Evolutionary conservation across 2,113 vertebrate species (phyloP).

Genomic region (Plestiodon gilberti): DNA sequence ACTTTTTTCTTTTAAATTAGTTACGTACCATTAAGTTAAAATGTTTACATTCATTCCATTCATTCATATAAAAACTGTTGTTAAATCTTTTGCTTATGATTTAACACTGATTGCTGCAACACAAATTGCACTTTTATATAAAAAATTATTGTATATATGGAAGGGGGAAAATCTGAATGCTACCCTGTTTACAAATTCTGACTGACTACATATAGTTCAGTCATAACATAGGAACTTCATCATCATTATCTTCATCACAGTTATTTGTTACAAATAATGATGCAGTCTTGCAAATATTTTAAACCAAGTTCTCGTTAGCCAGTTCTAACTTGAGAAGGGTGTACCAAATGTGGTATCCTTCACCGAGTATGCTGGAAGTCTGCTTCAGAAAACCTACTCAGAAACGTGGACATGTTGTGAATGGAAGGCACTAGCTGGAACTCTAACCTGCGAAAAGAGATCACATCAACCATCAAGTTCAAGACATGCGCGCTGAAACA

Average conservation of each 20-base stretch:
- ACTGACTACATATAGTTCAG: constrained; percentile 68
- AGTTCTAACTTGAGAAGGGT: constrained; percentile 55
- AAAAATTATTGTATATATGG: constrained; percentile 81
- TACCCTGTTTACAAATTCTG: constrained; percentile 92
- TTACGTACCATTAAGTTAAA: constrained; percentile 92
- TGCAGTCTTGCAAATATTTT: constrained; percentile 64
- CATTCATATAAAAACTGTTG: constrained; percentile 80
- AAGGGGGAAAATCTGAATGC: constrained; percentile 83
- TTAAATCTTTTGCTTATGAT: constrained; percentile 89
- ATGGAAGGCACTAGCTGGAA: not conserved
- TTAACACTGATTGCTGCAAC: constrained; percentile 90
- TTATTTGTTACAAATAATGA: constrained; percentile 63
- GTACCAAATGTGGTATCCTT: constrained; percentile 74
- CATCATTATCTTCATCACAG: constrained; percentile 74
- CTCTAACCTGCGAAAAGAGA: accelerated
- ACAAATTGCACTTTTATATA: constrained; percentile 83
- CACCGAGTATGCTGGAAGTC: constrained; percentile 33
- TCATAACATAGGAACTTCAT: constrained; percentile 80
- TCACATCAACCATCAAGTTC: constrained; percentile 39
- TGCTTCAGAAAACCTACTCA: constrained; percentile 34
- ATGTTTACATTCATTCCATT: constrained; percentile 86
- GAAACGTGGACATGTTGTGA: constrained; percentile 43
- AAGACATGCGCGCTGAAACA: constrained; percentile 36
- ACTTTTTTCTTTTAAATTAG: constrained; percentile 85
- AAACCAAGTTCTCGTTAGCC: constrained; percentile 58